Evolutionary conservation across 1,140 invertebrate genomes (phyloP), one percentile per base, ranked within the genome.

Genomic region (Heliconius hermathena): DNA sequence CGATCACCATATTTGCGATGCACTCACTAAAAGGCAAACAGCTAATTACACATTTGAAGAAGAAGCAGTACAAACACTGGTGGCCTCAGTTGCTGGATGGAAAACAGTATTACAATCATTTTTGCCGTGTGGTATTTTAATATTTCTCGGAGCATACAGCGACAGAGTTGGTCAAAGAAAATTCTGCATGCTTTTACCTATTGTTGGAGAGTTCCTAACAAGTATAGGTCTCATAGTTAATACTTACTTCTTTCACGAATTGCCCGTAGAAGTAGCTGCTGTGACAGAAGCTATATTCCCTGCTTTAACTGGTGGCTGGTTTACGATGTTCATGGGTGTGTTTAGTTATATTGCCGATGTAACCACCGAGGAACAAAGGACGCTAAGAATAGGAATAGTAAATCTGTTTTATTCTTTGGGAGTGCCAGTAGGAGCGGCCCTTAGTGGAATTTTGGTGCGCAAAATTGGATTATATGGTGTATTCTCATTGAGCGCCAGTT

Each of bases 331-430:
- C 81, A 98, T 98, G 97, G 97, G 97, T 18, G 96, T 97, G 49
- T 98, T 98, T 89, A 98, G 98, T 89, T 98, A 98, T 85, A 97
- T 99, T 60, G 97, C 96, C 1, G 98, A 98, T 88, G 97, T 98
- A 11, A 98, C 98, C 0, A 96, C 96, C 8, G 96, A 97, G 74
- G 96, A 97, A 89, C 97, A 96, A 78, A 96, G 98, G 79, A 98
- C 98, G 1, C 94, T 97, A 18, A 91, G 98, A 77, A 97, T 98
- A 81, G 97, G 97, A 20, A 96, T 98, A 41, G 96, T 98, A 80
- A 98, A 97, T 91, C 95, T 98, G 8, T 97, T 97, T 86, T 96
- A 97, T 85, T 97, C 97, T 0, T 93, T 98, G 72, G 97, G 97
- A 66, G 96, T 97, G 78, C 97, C 97, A 1, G 96, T 98, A 18